Base-by-base conservation (phyloP, 2,888 invertebrate species). In the Eristalis intricaria region DNA sequence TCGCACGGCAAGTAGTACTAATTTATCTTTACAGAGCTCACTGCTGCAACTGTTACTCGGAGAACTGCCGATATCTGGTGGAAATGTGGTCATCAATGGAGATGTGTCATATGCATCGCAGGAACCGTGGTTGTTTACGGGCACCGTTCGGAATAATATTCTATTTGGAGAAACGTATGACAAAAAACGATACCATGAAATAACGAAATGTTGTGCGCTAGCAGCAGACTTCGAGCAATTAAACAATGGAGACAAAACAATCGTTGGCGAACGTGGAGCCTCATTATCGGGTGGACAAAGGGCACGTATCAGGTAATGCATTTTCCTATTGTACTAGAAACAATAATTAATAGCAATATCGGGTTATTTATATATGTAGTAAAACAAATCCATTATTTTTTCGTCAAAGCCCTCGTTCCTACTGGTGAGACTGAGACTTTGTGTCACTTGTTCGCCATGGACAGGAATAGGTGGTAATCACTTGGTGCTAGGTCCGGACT, bases 241-340 rank as follows among this genome's bases (percentile, higher is more conserved):
- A 89, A 94, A 95, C 11, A 94, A 95, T 89, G 96, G 96, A 1
- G 96, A 89, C 96, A 92, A 94, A 89, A 96, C 96, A 0, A 89
- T 96, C 29, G 95, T 97, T 0, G 96, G 96, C 0, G 96, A 97
- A 90, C 93, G 95, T 77, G 97, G 97, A 13, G 94, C 95, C 1
- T 94, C 95, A 7, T 91, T 97, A n/a, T 96, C 96, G 81, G 97
- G 97, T 7, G 96, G 96, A 2, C 96, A 97, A 92, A 95, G 95
- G 88, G 96, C 96, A 1, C 94, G 97, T 80, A 94, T 97, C 1
- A 91, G 90, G 90, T 90, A 50, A 50, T n/a, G 5, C 2, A 26
- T 3, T 32, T 32, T 32, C 32, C 32, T 32, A 4, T 32, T 32
- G 32, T 32, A 32, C 10, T 8, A 8, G 32, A 8, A 32, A 10